Conservation (phyloP, 2,113 vertebrate species). For the Ia io region DNA sequence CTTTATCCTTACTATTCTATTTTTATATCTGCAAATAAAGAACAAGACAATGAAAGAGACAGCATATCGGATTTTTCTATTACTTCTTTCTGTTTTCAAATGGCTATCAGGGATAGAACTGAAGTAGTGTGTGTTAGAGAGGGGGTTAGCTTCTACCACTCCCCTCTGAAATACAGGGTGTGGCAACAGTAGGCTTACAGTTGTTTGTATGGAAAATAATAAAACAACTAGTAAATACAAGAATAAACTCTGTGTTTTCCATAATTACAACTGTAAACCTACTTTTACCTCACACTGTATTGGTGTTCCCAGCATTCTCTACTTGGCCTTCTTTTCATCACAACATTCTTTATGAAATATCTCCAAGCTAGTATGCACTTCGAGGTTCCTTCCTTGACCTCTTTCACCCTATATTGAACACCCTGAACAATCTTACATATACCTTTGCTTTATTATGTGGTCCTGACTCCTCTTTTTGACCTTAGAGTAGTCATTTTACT, state of each 20-base stretch:
- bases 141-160: not conserved
- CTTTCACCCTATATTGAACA: not conserved
- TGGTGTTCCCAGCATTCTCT: not conserved
- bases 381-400: not conserved
- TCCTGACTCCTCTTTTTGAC: not conserved
- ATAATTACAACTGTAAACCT: not conserved
- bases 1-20: not conserved
- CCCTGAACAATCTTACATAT: not conserved
- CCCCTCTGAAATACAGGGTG: not conserved
- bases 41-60: not conserved
- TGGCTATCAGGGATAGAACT: not conserved
- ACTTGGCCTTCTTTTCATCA: not conserved
- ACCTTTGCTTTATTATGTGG: not conserved
- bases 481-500: not conserved
- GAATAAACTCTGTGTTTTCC: not conserved
- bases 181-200: not conserved
- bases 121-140: not conserved
- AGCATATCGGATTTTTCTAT: not conserved
- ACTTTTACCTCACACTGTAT: not conserved
- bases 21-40: not conserved
- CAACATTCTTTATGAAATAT: not conserved
- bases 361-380: not conserved
- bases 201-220: not conserved
- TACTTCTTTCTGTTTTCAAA: not conserved
- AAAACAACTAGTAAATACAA: not conserved